Evolutionary conservation across 1,140 invertebrate genomes (phyloP).

Genomic region (Cydia amplana): DNA sequence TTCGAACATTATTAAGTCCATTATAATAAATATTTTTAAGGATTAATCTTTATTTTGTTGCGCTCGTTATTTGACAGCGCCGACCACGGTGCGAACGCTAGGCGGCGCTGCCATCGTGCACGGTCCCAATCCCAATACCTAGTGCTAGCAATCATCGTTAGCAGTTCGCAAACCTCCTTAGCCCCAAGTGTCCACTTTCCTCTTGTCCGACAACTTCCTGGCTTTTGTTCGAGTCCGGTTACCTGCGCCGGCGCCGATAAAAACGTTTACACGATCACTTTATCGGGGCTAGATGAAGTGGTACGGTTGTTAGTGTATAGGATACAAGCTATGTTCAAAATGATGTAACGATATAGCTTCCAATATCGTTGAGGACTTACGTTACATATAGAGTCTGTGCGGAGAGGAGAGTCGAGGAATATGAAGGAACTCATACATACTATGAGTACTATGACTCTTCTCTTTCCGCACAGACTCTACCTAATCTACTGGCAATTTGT

Average conservation of each 20-base stretch:
- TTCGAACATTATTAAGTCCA: too few relatives aligned
- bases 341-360: not conserved
- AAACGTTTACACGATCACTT: slow-evolving; percentile 31
- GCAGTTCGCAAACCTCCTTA: slow-evolving; percentile 3
- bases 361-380: not conserved
- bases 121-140: too few relatives aligned
- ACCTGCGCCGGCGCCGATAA: slow-evolving; percentile 7
- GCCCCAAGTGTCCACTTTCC: slow-evolving; percentile 1
- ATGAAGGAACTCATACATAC: too few relatives aligned
- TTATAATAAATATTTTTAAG: too few relatives aligned
- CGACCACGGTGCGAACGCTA: too few relatives aligned
- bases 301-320: not conserved
- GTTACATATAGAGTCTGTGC: not conserved
- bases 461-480: too few relatives aligned
- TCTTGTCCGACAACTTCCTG: slow-evolving; percentile 23
- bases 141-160: not conserved
- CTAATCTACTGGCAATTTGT: too few relatives aligned
- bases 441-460: too few relatives aligned
- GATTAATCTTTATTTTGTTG: too few relatives aligned
- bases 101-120: too few relatives aligned
- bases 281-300: slow-evolving; percentile 20
- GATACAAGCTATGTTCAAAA: not conserved
- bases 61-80: too few relatives aligned
- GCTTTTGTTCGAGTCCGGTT: slow-evolving; percentile 22
- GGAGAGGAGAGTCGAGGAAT: too few relatives aligned